These are phyloP conservation scores for Syritta pipiens DNA, from an alignment of 2,888 invertebrate species.

Conservation along the genomic window DNA sequence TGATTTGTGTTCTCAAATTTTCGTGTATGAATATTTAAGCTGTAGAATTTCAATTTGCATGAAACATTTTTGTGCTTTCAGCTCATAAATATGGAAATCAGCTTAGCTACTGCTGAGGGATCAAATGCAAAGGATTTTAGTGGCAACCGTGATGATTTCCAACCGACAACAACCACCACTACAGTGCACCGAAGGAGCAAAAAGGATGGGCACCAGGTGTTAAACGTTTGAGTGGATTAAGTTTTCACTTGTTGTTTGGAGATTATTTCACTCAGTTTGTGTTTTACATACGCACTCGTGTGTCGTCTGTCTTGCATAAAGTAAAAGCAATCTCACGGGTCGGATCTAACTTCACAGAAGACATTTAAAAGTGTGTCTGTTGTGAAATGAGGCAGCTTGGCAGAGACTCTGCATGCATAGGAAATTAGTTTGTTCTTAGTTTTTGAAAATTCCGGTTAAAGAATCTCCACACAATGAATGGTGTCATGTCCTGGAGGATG, in stretches of 20 bases:
- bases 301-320: too few relatives aligned
- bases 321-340: too few relatives aligned
- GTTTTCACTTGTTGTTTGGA: conserved; percentile 28
- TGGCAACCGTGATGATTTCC: conserved; percentile 21
- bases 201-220: conserved; percentile 18
- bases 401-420: too few relatives aligned
- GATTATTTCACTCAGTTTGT: conserved; percentile 10
- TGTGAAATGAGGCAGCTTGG: too few relatives aligned
- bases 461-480: too few relatives aligned
- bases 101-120: conserved; percentile 22
- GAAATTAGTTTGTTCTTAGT: too few relatives aligned
- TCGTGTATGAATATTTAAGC: conserved; percentile 54
- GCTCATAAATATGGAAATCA: conserved; percentile 55
- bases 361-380: too few relatives aligned
- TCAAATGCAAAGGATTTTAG: conserved; percentile 29
- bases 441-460: too few relatives aligned
- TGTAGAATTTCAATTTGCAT: conserved; percentile 51
- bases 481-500: too few relatives aligned
- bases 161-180: conserved; percentile 1
- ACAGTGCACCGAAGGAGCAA: background rate
- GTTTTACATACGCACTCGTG: conserved; percentile 15
- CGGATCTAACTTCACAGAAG: too few relatives aligned
- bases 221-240: conserved; percentile 33
- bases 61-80: conserved; percentile 49
- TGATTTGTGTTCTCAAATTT: conserved; percentile 50